Conservation (phyloP, 1,140 invertebrate genomes). For the Sinella curviseta region DNA sequence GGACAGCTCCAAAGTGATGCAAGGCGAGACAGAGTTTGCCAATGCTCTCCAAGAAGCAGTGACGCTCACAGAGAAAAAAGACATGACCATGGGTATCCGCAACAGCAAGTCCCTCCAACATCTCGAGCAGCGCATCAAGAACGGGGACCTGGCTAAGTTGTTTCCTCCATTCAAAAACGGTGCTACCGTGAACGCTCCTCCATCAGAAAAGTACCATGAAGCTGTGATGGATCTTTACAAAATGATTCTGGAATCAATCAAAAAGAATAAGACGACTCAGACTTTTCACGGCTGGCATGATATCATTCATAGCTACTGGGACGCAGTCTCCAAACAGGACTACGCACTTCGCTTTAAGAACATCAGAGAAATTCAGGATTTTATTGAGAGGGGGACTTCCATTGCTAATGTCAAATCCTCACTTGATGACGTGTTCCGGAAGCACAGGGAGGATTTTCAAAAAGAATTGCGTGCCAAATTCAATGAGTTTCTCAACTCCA, state of each 20-base stretch:
- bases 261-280: background rate
- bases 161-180: conserved; percentile 32
- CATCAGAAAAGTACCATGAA: conserved; percentile 25
- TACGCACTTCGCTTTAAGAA: conserved; percentile 28
- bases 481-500: background rate
- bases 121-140: background rate
- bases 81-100: conserved; percentile 14
- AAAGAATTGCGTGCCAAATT: background rate
- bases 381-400: conserved; percentile 10
- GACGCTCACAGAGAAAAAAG: conserved; percentile 9
- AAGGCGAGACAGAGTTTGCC: background rate
- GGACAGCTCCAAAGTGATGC: background rate
- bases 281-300: conserved; percentile 27
- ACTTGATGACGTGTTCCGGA: background rate
- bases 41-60: conserved; percentile 28
- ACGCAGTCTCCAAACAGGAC: conserved; percentile 22
- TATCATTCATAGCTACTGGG: conserved; percentile 20
- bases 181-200: conserved; percentile 1
- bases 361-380: conserved; percentile 27
- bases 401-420: conserved; percentile 13
- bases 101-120: background rate
- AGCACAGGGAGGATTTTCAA: background rate
- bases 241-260: conserved; percentile 21
- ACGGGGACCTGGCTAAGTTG: background rate
- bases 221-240: conserved; percentile 12